A percentile compares a stretch with the other conserved stretches of the same genome.
Conservation (phyloP, 2,888 invertebrate genomes). For the Coleophora deauratella region DNA sequence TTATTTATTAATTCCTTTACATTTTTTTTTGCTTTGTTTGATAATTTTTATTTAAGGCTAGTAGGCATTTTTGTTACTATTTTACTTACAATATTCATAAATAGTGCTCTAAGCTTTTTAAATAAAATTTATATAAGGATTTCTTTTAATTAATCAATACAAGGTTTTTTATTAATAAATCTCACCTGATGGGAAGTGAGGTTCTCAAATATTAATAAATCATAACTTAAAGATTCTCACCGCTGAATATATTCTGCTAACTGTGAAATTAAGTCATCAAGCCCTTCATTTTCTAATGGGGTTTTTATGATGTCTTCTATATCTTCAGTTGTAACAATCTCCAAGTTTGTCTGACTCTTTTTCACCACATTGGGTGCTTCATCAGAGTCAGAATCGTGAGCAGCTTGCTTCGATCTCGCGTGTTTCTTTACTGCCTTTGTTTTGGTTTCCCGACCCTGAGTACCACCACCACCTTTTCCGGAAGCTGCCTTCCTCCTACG, state of each 20-base stretch:
- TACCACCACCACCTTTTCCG: conserved; percentile 93
- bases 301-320: conserved; percentile 76
- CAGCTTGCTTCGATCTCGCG: conserved; percentile 69
- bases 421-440: conserved; percentile 94
- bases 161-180: too few relatives aligned
- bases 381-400: conserved; percentile 80
- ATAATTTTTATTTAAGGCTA: too few relatives aligned
- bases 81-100: too few relatives aligned
- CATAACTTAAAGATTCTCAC: conserved; percentile 30
- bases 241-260: conserved; percentile 81
- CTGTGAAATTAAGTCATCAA: conserved; percentile 79
- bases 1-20: too few relatives aligned
- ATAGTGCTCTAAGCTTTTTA: too few relatives aligned
- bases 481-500: conserved; percentile 89
- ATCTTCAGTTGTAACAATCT: conserved; percentile 79
- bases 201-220: too few relatives aligned
- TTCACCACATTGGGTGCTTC: conserved; percentile 62
- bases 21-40: too few relatives aligned
- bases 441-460: conserved; percentile 95
- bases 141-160: too few relatives aligned
- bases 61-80: too few relatives aligned
- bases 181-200: too few relatives aligned
- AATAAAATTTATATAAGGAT: too few relatives aligned
- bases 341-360: conserved; percentile 62
- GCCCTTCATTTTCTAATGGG: conserved; percentile 80